Percentiles rank a stretch among this genome's conserved stretches.
Conservation (phyloP, 2,888 invertebrate genomes). For the Philhelius pedissequus region DNA sequence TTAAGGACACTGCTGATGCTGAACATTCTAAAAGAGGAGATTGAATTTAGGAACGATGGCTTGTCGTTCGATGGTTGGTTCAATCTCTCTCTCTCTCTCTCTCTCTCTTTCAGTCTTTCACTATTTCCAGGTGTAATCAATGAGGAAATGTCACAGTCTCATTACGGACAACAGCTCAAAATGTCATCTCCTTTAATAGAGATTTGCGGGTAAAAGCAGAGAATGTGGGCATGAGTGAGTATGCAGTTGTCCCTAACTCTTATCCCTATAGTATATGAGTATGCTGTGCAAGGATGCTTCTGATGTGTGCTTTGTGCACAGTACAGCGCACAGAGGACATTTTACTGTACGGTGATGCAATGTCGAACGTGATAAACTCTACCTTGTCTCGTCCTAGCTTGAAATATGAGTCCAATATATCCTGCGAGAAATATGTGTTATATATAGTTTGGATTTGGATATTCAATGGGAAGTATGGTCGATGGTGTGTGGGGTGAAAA, state of each 20-base stretch:
- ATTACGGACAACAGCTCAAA: constrained; percentile 52
- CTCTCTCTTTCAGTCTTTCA: neutral
- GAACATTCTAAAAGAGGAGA: neutral
- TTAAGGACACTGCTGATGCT: constrained; percentile 43
- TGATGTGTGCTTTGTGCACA: constrained; percentile 5
- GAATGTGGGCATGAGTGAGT: constrained; percentile 31
- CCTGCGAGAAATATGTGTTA: neutral
- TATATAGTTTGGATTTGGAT: neutral
- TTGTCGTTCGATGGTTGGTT: constrained; percentile 6
- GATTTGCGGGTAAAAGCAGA: constrained; percentile 49
- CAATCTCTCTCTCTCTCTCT: neutral
- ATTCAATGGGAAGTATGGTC: too few species aligned
- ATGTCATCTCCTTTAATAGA: constrained; percentile 42
- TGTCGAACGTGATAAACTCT: constrained; percentile 34
- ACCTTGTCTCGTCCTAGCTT: constrained; percentile 10
- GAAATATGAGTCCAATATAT: constrained; percentile 47
- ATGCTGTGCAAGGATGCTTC: constrained; percentile 17
- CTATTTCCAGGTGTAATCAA: constrained; percentile 56
- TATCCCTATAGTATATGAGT: constrained; percentile 3
- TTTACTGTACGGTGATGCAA: constrained; percentile 6
- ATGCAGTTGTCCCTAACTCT: constrained; percentile 57
- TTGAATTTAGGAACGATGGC: constrained; percentile 16
- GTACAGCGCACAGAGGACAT: neutral
- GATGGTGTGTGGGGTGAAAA: neutral
- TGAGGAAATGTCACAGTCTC: constrained; percentile 60